Percentiles rank a stretch among this genome's conserved stretches.
Conservation (phyloP, 2,888 invertebrate species). For the Leptopterna dolabrata region DNA sequence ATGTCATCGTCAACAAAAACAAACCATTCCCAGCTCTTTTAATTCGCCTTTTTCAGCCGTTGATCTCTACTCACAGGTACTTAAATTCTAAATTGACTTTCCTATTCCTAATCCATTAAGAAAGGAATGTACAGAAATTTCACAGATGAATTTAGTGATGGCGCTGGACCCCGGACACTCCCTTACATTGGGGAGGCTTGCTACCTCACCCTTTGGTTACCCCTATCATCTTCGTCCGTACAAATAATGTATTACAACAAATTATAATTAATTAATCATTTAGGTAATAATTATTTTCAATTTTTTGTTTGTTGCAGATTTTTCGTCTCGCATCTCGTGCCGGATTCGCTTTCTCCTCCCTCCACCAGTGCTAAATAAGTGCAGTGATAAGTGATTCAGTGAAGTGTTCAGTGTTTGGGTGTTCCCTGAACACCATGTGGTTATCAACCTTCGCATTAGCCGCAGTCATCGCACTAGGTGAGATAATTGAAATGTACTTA, state of each 20-base stretch:
- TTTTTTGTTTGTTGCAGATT: slow-evolving; percentile 3
- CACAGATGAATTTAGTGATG: background rate
- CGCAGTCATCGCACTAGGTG: slow-evolving; percentile 29
- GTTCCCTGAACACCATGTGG: slow-evolving; percentile 34
- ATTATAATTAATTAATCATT: background rate
- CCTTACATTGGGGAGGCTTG: background rate
- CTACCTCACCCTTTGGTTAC: slow-evolving; percentile 16
- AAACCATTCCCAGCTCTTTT: background rate
- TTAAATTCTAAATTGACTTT: too few relatives aligned
- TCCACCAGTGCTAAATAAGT: background rate
- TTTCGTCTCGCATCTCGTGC: background rate
- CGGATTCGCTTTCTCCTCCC: background rate
- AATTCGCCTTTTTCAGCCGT: background rate
- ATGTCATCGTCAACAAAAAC: background rate
- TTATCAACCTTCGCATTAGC: slow-evolving; percentile 29
- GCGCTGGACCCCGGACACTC: background rate
- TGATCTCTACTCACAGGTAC: background rate
- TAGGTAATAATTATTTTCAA: too few relatives aligned
- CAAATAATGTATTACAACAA: too few relatives aligned
- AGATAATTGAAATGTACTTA: too few relatives aligned
- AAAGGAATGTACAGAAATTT: background rate
- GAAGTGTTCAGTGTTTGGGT: slow-evolving; percentile 32
- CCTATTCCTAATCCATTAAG: too few relatives aligned
- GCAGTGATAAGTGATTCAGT: slow-evolving; percentile 36
- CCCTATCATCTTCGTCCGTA: background rate